Conservation (phyloP, 2,797 vertebrate species). For the Acropternis orthonyx region DNA sequence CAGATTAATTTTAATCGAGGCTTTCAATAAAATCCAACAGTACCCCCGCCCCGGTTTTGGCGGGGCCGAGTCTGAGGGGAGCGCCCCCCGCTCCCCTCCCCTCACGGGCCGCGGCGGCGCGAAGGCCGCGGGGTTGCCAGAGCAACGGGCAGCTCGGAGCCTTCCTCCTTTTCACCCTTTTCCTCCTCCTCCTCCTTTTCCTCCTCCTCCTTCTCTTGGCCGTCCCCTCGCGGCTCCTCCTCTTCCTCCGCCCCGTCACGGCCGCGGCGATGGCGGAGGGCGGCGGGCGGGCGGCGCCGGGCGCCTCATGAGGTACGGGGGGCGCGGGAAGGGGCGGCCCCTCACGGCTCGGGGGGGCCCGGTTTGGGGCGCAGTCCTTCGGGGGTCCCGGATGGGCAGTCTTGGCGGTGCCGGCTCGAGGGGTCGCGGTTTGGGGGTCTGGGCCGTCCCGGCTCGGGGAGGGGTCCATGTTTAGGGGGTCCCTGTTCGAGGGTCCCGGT, state of each 20-base stretch:
- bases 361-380: too few species aligned
- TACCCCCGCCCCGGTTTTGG: not conserved
- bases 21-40: not conserved
- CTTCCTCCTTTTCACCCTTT: not conserved
- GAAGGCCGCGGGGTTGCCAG: not conserved
- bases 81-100: not conserved
- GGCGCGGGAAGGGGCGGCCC: not conserved
- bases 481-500: not conserved
- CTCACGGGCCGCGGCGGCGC: not conserved
- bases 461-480: too few species aligned
- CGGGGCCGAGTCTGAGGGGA: not conserved
- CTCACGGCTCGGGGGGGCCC: too few species aligned
- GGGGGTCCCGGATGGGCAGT: too few species aligned
- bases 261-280: not conserved
- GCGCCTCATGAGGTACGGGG: constrained; percentile 34
- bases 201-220: constrained; percentile 21
- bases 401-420: too few species aligned
- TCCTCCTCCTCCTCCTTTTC: constrained; percentile 14
- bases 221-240: not conserved
- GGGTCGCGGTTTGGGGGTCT: too few species aligned
- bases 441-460: too few species aligned
- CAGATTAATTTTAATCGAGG: not conserved
- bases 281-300: constrained; percentile 78
- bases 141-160: not conserved
- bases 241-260: not conserved